These are phyloP conservation scores for Pararge aegeria DNA, from an alignment of 1,140 invertebrate genomes.

Conservation along the genomic window DNA sequence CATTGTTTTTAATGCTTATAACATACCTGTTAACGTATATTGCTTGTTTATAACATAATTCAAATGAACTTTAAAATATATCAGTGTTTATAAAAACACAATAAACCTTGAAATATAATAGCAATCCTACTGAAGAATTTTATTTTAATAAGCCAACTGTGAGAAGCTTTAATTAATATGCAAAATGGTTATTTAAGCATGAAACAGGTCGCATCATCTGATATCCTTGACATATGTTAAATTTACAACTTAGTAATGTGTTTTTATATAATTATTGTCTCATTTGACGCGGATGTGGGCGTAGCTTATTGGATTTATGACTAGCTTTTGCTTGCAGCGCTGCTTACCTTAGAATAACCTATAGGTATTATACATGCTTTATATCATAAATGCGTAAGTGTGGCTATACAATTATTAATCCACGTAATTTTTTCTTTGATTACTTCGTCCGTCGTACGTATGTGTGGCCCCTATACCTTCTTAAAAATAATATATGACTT, in stretches of 20 bases:
- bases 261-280: constrained; percentile 19
- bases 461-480: no score
- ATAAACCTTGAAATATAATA: constrained; percentile 13
- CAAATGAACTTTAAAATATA: neutral
- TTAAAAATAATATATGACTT: no score
- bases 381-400: no score
- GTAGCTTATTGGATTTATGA: constrained; percentile 9
- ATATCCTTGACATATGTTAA: constrained; percentile 24
- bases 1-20: no score
- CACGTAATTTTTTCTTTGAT: no score
- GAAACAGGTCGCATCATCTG: constrained; percentile 7
- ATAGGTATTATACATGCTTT: no score
- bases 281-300: constrained; percentile 16
- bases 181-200: constrained; percentile 2
- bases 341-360: neutral
- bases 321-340: neutral
- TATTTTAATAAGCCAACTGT: constrained; percentile 1
- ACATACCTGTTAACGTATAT: no score
- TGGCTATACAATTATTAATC: no score
- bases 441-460: no score
- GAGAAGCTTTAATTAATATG: constrained; percentile 14
- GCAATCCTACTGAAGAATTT: neutral
- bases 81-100: constrained; percentile 3
- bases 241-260: constrained; percentile 18
- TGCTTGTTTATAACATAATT: neutral